These are phyloP conservation scores for Microctonus aethiopoides DNA, from an alignment of 2,888 invertebrate species.

Conservation along the genomic window DNA sequence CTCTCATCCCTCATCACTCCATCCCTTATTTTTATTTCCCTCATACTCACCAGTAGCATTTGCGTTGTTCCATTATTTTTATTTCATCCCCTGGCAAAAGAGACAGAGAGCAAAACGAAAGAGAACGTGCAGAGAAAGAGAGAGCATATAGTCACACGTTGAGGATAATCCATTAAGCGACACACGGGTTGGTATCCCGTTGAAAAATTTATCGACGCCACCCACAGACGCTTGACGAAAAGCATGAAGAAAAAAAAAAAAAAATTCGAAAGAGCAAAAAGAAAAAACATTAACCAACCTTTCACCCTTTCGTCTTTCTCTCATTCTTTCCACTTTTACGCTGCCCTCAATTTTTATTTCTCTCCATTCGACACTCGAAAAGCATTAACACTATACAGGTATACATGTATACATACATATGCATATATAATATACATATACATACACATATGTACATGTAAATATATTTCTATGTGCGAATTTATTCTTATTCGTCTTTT, in stretches of 20 bases:
- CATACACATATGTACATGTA: no score
- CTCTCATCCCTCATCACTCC: no score
- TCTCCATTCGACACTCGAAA: constrained; percentile 9
- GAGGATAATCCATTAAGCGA: constrained; percentile 32
- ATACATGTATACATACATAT: neutral
- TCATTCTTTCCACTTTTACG: neutral
- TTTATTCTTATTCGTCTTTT: constrained; percentile 9
- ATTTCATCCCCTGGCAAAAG: constrained; percentile 10
- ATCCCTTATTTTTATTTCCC: neutral
- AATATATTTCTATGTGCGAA: constrained; percentile 6
- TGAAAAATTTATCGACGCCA: constrained; percentile 31
- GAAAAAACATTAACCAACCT: constrained; percentile 2
- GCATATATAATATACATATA: neutral
- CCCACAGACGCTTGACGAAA: constrained; percentile 4
- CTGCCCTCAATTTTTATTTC: constrained; percentile 3
- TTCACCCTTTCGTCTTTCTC: neutral
- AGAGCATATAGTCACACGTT: constrained; percentile 17
- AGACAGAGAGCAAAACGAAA: neutral
- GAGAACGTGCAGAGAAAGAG: neutral
- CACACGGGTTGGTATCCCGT: constrained; percentile 23
- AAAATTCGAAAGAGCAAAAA: constrained; percentile 7
- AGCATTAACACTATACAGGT: constrained; percentile 18
- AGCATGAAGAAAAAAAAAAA: neutral
- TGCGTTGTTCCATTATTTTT: constrained; percentile 29
- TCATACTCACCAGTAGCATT: neutral